Base-by-base conservation (phyloP, 2,888 invertebrate species). In the Girardia tigrina region DNA sequence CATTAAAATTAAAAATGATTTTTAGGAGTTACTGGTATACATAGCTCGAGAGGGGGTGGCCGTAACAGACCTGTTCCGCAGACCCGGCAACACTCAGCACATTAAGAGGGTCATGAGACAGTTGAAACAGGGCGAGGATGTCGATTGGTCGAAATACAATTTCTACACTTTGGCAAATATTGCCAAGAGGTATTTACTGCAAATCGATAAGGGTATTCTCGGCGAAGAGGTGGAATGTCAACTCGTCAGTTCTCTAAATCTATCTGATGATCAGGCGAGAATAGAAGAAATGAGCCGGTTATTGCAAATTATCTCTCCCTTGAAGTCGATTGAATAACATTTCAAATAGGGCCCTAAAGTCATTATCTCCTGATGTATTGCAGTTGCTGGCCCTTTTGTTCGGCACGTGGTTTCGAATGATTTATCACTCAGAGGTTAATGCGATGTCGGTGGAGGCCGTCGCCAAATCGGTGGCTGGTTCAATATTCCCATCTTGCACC, bases 121-220 rank as follows among this genome's bases (percentile, higher is more conserved):
- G 29, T 77, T 84, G 78, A 80, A 80, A 20, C 83, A 83, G 77
- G 83, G 83, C 28, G 81, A 82, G 75, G 81, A 81, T 56, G 80
- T 83, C 71, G 81, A 81, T 75, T 82, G 81, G 78, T 79, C 80
- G 72, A 81, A 82, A 77, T 84, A 84, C 78, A 84, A 82, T 79
- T 82, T 95, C 78, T 94, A 95, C 85, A 97, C 97, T 28, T 93
- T 97, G 81, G 95, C 97, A 77, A 94, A 94, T 85, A 95, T 97
- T 77, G 87, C 97, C 78, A 97, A 97, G 87, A 95, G 94, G 86
- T 97, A 97, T 86, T 88, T 97, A 76, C 88, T 95, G 79, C 94
- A 94, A 88, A 89, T 97, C 80, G 95, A 95, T 20, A 93, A 92
- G 77, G 97, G 97, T 36, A 90, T 97, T 78, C 95, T 97, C 86